Evolutionary conservation across 2,888 invertebrate genomes (phyloP).

Genomic region (Dicyrtomina minuta): DNA sequence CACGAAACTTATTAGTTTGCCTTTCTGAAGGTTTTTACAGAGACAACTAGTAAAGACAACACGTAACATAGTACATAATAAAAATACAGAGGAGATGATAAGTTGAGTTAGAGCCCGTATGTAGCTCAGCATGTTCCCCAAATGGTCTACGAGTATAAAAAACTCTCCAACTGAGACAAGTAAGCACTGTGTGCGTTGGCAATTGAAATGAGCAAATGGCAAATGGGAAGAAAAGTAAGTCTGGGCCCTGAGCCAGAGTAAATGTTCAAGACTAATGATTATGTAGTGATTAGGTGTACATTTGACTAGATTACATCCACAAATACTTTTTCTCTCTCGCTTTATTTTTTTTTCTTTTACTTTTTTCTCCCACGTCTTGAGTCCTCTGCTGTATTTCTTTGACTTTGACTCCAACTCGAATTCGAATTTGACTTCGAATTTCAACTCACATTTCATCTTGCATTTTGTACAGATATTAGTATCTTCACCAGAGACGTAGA

Average conservation of each 20-base stretch:
- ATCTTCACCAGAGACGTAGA: no score
- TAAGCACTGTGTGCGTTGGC: no score
- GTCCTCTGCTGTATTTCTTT: no score
- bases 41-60: slow-evolving; percentile 14
- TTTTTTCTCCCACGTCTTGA: no score
- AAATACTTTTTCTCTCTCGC: neutral
- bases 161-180: no score
- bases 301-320: neutral
- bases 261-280: slow-evolving; percentile 33
- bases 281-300: slow-evolving; percentile 31
- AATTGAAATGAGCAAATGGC: slow-evolving; percentile 29
- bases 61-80: slow-evolving; percentile 26
- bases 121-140: no score
- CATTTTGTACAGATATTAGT: no score
- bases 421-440: no score
- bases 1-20: slow-evolving; percentile 2
- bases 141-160: no score
- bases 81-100: slow-evolving; percentile 14
- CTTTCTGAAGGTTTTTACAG: slow-evolving; percentile 1
- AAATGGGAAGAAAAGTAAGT: slow-evolving; percentile 23
- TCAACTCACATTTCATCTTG: no score
- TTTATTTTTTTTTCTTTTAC: neutral
- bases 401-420: no score
- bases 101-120: no score
- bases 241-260: slow-evolving; percentile 26